Percentiles rank a stretch among this genome's conserved stretches.
Conservation (phyloP, 2,113 vertebrate species). For the Oreochromis spilurus region DNA sequence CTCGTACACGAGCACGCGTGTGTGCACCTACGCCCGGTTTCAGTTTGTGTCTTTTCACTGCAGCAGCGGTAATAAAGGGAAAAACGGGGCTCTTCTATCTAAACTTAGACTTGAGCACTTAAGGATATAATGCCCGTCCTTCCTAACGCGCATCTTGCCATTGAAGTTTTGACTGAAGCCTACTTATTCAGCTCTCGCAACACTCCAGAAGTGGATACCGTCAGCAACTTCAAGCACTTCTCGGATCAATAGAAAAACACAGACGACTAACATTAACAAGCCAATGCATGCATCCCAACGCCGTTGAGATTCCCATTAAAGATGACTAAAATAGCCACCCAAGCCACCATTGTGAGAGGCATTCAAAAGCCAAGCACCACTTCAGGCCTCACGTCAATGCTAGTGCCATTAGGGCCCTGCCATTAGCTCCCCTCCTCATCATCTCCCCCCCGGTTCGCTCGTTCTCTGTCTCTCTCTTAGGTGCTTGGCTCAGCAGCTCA, state of each 20-base stretch:
- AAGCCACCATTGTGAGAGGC: background rate
- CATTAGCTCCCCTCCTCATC: constrained; percentile 44
- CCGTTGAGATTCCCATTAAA: constrained; percentile 15
- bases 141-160: background rate
- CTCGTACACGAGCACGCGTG: background rate
- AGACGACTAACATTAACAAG: constrained; percentile 3
- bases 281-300: background rate
- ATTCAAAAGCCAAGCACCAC: constrained; percentile 34
- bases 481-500: constrained; percentile 23
- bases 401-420: constrained; percentile 32
- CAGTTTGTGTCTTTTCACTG: background rate
- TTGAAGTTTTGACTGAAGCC: background rate
- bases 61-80: background rate
- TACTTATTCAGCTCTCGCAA: background rate
- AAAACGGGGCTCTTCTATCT: background rate
- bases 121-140: background rate
- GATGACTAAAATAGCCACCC: constrained; percentile 31
- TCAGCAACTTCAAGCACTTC: background rate
- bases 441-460: background rate
- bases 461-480: background rate
- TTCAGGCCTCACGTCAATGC: constrained; percentile 28
- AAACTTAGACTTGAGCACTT: background rate
- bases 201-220: background rate
- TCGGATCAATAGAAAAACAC: constrained; percentile 18
- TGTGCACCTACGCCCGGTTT: background rate